Base-by-base conservation (phyloP, 2,888 invertebrate genomes). In the Rapana venosa region DNA sequence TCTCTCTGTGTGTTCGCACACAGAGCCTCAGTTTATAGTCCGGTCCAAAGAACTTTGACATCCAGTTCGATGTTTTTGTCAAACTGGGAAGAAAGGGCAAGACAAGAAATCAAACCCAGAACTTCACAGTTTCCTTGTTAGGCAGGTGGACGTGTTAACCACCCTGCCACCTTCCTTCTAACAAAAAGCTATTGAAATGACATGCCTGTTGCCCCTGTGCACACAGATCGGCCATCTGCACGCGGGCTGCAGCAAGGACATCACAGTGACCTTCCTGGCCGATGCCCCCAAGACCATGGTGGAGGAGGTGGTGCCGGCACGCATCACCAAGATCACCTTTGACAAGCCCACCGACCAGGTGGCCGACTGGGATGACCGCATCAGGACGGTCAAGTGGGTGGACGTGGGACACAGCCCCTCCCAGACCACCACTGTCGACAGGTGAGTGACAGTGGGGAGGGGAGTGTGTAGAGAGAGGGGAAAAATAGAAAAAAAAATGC, bases 191-290 rank as follows among this genome's bases (percentile, higher is more conserved):
- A n/a, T n/a, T n/a, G n/a, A n/a, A n/a, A n/a, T n/a, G n/a, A n/a
- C n/a, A n/a, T 47, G 8, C 47, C 47, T 47, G 8, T 8, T 47
- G 47, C 8, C 6, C 58, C 6, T 20, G 20, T 79, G 77, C 47
- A 22, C 79, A 26, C 47, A 92, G 92, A 93, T 95, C 13, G 96
- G 96, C 56, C 96, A 96, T 92, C 94, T 96, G 15, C 95, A 95
- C 92, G 92, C 94, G 8, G 94, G 94, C 15, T 95, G 95, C 81
- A 94, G 94, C 81, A 97, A 97, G 93, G 97, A 97, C 90, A 94
- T 97, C 36, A 95, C 97, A 15, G 96, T 96, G 1, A 97, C 96
- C 0, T 97, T 97, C 94, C 96, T 96, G 88, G 94, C 97, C 15
- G 94, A 95, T n/a, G 95, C 95, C 87, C 96, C 97, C 0, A 95